Evolutionary conservation across 2,797 vertebrate genomes (phyloP).

Genomic region (Chaetophractus vellerosus): DNA sequence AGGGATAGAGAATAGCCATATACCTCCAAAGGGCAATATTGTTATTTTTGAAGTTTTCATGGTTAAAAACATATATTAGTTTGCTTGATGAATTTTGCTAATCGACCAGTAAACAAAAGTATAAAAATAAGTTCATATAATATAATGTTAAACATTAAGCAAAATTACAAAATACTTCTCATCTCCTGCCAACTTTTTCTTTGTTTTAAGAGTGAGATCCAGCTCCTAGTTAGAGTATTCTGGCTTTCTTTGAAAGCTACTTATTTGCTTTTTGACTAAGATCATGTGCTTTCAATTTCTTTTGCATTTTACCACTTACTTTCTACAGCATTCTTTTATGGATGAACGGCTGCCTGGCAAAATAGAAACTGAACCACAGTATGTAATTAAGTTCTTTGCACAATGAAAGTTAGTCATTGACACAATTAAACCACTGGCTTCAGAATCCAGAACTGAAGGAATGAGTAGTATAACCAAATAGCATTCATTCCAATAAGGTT

Average conservation of each 20-base stretch:
- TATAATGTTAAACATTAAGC: slow-evolving; percentile 26
- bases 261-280: slow-evolving; percentile 81
- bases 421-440: slow-evolving; percentile 77
- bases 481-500: slow-evolving; percentile 52
- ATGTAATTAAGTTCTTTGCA: slow-evolving; percentile 87
- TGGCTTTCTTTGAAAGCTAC: slow-evolving; percentile 78
- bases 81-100: slow-evolving; percentile 44
- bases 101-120: slow-evolving; percentile 42
- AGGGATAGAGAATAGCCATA: not conserved
- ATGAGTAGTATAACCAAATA: slow-evolving; percentile 68
- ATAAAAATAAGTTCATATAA: slow-evolving; percentile 52
- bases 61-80: not conserved
- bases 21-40: not conserved
- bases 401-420: slow-evolving; percentile 84
- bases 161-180: slow-evolving; percentile 71
- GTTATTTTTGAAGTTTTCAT: not conserved
- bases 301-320: slow-evolving; percentile 82
- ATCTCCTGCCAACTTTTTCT: slow-evolving; percentile 45
- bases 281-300: slow-evolving; percentile 85
- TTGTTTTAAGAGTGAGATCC: slow-evolving; percentile 58
- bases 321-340: slow-evolving; percentile 84
- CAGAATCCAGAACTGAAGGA: slow-evolving; percentile 50
- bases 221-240: slow-evolving; percentile 66
- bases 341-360: slow-evolving; percentile 85
- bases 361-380: slow-evolving; percentile 85